These are phyloP conservation scores for Chaetodon auriga DNA, from an alignment of 2,113 vertebrate genomes.

Conservation along the genomic window DNA sequence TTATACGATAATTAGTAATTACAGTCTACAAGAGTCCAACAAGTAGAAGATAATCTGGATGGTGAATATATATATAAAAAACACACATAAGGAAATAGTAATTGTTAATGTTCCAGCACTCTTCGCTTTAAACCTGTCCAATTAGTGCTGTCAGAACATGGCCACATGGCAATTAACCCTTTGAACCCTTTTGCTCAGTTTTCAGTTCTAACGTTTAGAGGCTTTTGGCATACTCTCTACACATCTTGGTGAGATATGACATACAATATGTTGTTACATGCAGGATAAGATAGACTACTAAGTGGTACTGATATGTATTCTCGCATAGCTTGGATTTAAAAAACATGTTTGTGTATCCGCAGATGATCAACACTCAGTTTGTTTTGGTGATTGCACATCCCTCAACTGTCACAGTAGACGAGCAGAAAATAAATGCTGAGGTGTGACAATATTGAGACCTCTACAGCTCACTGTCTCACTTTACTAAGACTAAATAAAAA, in stretches of 20 bases:
- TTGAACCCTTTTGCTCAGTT: neutral
- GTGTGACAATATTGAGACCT: too few species aligned
- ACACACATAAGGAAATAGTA: neutral
- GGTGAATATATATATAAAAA: neutral
- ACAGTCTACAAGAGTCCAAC: neutral
- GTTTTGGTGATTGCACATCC: too few species aligned
- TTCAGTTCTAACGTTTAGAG: neutral
- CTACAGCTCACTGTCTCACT: too few species aligned
- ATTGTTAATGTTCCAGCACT: neutral
- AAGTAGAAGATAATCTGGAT: neutral
- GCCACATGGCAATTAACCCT: neutral
- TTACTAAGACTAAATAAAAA: too few species aligned
- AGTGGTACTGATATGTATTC: neutral
- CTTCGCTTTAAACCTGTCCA: constrained; percentile 8
- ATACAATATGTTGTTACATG: neutral
- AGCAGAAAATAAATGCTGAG: too few species aligned
- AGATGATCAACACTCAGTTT: too few species aligned
- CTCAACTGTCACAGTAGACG: too few species aligned
- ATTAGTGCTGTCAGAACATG: constrained; percentile 7
- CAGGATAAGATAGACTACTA: neutral
- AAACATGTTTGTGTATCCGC: too few species aligned
- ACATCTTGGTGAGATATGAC: neutral
- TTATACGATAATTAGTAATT: neutral
- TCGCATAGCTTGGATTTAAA: too few species aligned
- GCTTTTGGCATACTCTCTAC: neutral